Base-by-base conservation (phyloP, 2,113 vertebrate species). In the Gymnorhina tibicen region DNA sequence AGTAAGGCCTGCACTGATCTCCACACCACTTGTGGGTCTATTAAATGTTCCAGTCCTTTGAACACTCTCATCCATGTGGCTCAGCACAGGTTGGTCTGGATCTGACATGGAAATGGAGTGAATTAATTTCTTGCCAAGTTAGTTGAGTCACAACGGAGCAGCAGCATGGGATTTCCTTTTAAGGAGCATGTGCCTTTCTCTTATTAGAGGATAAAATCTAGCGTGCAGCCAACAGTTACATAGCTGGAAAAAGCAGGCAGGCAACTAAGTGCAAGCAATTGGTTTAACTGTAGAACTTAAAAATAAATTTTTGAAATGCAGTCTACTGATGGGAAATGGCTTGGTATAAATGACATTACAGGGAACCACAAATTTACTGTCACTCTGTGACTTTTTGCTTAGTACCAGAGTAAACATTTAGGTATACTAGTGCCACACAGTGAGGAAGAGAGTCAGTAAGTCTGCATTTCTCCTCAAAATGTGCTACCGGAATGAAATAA, bases 141-240 rank as follows among this genome's bases (percentile, higher is more conserved):
- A 64, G 53, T 62, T 93, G 95, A 93, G 90, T 96, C 90, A 93
- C 59, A 86, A 5, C 3, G 13, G 64, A 90, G 72, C 44, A 83
- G 59, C 58, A 67, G 68, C 56, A 15, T 70, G 64, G 60, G 33
- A 87, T 86, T 90, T 94, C 87, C 90, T 96, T 93, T 88, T 77
- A 96, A 85, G 91, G 68, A 94, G 39, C 55, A 42, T 7, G 5
- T 1, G 33, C 58, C 68, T 80, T 90, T 77, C 63, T 96, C 63
- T 72, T 66, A 15, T 55, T 76, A 53, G 24, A 83, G 67, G 35
- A 73, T 90, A 79, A 90, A 89, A 76, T 14, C 6, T 47, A 64
- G 53, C 7, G 0, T 9, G 27, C 70, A 70, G 82, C 67, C 78
- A 93, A 59, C 50, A n/a, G 37, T 82, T 88, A 33, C 28, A 55